Evolutionary conservation across 2,888 invertebrate genomes (phyloP).

Genomic region (Imbricaverruca yamaguchii): DNA sequence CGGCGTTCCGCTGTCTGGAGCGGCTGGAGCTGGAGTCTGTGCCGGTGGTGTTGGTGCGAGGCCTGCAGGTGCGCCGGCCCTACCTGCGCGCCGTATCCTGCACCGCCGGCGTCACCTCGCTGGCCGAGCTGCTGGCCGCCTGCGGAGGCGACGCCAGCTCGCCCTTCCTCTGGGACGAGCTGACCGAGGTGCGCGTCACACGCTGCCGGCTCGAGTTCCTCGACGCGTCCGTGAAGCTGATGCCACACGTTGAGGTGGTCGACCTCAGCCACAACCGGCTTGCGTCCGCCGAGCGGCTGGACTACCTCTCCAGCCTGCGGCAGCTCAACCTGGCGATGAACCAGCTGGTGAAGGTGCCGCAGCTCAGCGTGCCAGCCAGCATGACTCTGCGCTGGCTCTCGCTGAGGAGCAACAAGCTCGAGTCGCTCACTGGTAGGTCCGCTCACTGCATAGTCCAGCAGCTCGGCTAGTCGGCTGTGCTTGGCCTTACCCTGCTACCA

Average conservation of each 20-base stretch:
- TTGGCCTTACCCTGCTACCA: no score
- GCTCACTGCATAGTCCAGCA: no score
- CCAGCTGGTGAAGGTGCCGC: conserved; percentile 50
- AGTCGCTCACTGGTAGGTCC: conserved; percentile 50
- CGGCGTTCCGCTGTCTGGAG: conserved; percentile 3
- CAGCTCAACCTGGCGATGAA: conserved; percentile 58
- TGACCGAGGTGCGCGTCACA: conserved; percentile 51
- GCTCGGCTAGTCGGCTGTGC: no score
- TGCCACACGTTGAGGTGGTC: conserved; percentile 54
- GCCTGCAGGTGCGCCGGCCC: conserved; percentile 19
- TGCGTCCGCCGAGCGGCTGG: conserved; percentile 48
- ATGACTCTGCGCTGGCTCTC: conserved; percentile 51
- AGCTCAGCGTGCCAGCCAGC: conserved; percentile 50
- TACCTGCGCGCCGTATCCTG: conserved; percentile 4
- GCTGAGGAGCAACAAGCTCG: conserved; percentile 57
- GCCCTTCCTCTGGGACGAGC: conserved; percentile 55
- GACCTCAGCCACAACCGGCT: conserved; percentile 59
- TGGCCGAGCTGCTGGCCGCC: conserved; percentile 2
- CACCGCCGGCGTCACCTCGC: not conserved
- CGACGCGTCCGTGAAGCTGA: conserved; percentile 52
- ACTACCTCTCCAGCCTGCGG: conserved; percentile 54
- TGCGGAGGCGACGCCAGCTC: conserved; percentile 55
- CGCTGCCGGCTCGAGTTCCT: conserved; percentile 51
- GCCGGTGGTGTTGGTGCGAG: not conserved
- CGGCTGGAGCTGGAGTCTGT: conserved; percentile 2